Evolutionary conservation across 2,888 invertebrate genomes (phyloP).

Genomic region (Actias luna): DNA sequence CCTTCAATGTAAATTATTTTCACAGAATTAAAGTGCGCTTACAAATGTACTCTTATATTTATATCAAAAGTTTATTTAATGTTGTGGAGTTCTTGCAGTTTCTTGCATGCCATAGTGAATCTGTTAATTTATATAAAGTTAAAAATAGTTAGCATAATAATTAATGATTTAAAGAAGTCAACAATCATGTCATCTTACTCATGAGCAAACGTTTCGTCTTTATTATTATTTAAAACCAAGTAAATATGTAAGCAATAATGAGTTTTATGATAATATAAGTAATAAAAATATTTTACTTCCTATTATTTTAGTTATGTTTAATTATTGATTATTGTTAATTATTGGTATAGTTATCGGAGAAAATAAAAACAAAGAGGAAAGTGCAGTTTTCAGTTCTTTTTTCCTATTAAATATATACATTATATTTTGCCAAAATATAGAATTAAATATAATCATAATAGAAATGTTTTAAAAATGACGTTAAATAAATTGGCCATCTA

Average conservation of each 20-base stretch:
- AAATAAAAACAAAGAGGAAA: neutral
- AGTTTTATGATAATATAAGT: neutral
- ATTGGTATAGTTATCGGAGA: neutral
- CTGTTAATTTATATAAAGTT: neutral
- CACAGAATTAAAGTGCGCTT: neutral
- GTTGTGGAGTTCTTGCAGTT: neutral
- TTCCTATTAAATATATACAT: neutral
- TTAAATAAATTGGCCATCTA: neutral
- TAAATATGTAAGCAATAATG: neutral
- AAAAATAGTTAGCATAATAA: neutral
- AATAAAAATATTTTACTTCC: neutral
- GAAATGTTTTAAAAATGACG: neutral
- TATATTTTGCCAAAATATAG: neutral
- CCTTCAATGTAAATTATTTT: neutral
- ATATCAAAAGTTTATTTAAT: neutral
- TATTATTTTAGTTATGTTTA: slow-evolving; percentile 11
- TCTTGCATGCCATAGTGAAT: neutral
- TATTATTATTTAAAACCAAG: neutral
- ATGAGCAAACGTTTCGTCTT: neutral
- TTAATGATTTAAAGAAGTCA: neutral
- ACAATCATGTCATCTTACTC: neutral
- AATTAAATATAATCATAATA: neutral
- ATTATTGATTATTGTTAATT: neutral
- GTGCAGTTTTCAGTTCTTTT: neutral
- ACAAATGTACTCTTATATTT: neutral